Base-by-base conservation (phyloP, 2,113 vertebrate species). In the Tragulus kanchil region DNA sequence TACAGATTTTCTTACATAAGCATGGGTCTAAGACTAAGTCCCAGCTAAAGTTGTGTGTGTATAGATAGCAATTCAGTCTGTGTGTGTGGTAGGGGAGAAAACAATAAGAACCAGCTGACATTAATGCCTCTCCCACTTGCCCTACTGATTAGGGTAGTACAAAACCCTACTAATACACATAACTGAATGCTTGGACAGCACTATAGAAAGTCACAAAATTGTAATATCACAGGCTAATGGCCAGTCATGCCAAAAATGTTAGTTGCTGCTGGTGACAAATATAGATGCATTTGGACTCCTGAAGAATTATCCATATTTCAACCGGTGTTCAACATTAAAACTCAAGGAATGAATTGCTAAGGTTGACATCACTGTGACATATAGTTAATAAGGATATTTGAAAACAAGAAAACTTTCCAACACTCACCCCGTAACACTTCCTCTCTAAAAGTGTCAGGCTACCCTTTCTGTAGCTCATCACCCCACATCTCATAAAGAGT, bases 181-280 rank as follows among this genome's bases (percentile, higher is more conserved):
- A 96, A 77, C 2, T 78, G 64, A 93, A 82, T 90, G 28, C 17
- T 85, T 85, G 42, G 14, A 71, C 25, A 90, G 65, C 87, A 28
- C 48, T 59, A 90, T 48, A 73, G 54, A 54, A 93, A 89, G n/a
- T 71, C 93, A 71, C 64, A 73, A 50, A 90, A 92, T 65, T 88
- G 16, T 82, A 78, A 73, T 71, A 94, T 54, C 36, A 84, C 61
- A 85, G 81, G 58, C 17, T 87, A 93, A 54, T 45, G 4, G 11
- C 5, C 36, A 36, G 36, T 36, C 36, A 36, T 36, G 36, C 36
- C 10, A 92, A 84, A 90, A 31, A 85, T 69, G 62, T 58, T 84
- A 84, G 50, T 36, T 92, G 58, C 9, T 50, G 4, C 50, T 71
- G 65, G 28, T 87, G 12, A 56, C 78, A 94, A 85, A 91, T n/a